Evolutionary conservation across 2,888 invertebrate species (phyloP), one percentile per base, ranked within the genome.

Genomic region (Rhaphigaster nebulosa): DNA sequence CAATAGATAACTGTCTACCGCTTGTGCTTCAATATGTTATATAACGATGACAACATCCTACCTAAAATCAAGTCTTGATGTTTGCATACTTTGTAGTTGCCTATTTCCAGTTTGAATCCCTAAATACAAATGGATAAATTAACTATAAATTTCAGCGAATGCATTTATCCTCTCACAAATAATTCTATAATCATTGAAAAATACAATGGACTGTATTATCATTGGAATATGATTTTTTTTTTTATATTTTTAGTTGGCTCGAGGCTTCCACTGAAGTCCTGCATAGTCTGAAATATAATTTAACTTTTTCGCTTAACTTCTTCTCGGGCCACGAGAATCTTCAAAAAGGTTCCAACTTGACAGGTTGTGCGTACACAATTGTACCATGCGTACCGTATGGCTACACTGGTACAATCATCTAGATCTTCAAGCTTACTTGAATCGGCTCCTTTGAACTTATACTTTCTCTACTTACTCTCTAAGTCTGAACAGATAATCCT

Each of bases 381-480:
- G n/a, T n/a, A n/a, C n/a, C n/a, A n/a, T n/a, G n/a, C n/a, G n/a
- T 84, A 50, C 45, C 50, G 15, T 45, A 84, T 50, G 45, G 84
- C 45, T 84, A 34, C 41, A 26, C 45, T 13, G 8, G 2, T 76
- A 76, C 34, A 76, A 38, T 76, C 70, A 76, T 38, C 18, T 8
- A 76, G 18, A 23, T 76, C 70, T 76, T 23, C 45, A 80, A 23
- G 84, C 84, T n/a, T n/a, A 15, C 45, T 45, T 41, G n/a, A 84
- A 84, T 84, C 50, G 84, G n/a, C 12, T n/a, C 45, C 84, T 84
- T 84, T 84, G 84, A 84, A 84, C n/a, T 84, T 45, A 45, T n/a
- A 45, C 45, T 50, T 45, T 1, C 41, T 26, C n/a, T 6, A 1
- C 38, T 5, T 41, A 10, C 29, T 29, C 15, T 4, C 10, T 76